These are phyloP conservation scores for Glaucopsyche alexis DNA, from an alignment of 2,888 invertebrate species.

Conservation along the genomic window DNA sequence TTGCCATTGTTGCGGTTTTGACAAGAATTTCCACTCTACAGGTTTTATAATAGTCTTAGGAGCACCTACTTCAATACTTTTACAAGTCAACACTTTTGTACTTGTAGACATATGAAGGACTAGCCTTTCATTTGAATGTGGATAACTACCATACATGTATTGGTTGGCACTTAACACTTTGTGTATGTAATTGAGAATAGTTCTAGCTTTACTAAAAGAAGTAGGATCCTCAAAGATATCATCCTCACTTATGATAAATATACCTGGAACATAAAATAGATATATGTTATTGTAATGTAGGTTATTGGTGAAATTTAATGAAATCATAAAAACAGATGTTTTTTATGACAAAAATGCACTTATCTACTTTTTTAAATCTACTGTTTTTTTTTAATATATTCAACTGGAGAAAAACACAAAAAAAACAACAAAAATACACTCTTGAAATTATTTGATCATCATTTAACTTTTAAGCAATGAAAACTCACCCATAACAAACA, in stretches of 20 bases:
- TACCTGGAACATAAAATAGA: constrained; percentile 63
- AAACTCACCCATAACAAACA: constrained; percentile 86
- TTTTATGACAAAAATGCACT: too few species aligned
- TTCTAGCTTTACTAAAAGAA: constrained; percentile 79
- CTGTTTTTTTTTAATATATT: too few species aligned
- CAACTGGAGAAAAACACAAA: too few species aligned
- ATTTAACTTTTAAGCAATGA: background rate
- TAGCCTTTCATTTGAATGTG: constrained; percentile 80
- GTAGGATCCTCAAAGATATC: constrained; percentile 81
- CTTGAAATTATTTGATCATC: background rate
- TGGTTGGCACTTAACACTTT: constrained; percentile 77
- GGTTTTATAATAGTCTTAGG: constrained; percentile 78
- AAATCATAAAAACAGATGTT: too few species aligned
- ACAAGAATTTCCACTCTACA: constrained; percentile 88
- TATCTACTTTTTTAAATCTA: too few species aligned
- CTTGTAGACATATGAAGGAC: constrained; percentile 81
- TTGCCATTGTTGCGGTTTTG: constrained; percentile 86
- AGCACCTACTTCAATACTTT: constrained; percentile 80
- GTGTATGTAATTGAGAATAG: constrained; percentile 78
- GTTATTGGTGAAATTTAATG: too few species aligned
- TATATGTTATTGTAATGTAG: background rate
- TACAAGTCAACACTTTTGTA: constrained; percentile 80
- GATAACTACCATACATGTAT: constrained; percentile 81
- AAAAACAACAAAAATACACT: too few species aligned
- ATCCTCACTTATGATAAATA: constrained; percentile 86